A percentile compares a stretch with the other conserved stretches of the same genome.
phyloP scores from a whole-genome alignment of 2,797 vertebrate genomes.

The Garrulus glandarius region DNA sequence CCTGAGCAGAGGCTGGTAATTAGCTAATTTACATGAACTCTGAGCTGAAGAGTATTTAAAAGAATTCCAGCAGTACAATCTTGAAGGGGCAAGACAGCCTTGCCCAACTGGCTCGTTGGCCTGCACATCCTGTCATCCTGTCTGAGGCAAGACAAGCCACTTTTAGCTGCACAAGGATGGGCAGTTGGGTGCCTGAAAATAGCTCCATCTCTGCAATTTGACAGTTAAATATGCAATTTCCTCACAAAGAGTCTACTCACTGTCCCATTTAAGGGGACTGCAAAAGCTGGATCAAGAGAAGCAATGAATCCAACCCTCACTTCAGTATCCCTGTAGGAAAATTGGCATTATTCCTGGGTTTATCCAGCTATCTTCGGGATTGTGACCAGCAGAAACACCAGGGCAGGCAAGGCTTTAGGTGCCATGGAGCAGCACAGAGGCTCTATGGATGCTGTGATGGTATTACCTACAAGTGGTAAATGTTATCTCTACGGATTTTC shows the following conservation, averaged over 20 bases:
- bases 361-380: not conserved
- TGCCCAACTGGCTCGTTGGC: not conserved
- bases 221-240: constrained; percentile 5
- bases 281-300: not conserved
- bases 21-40: constrained; percentile 44
- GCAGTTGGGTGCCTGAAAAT: not conserved
- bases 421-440: not conserved
- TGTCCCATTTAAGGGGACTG: not conserved
- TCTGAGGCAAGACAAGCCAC: not conserved
- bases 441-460: not conserved
- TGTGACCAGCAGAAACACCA: not conserved
- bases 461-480: not conserved
- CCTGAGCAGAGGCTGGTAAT: constrained; percentile 25
- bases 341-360: not conserved
- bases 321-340: not conserved
- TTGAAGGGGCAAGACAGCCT: not conserved
- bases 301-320: not conserved
- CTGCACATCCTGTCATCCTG: not conserved
- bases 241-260: constrained; percentile 18
- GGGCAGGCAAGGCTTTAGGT: not conserved
- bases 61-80: not conserved
- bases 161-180: not conserved
- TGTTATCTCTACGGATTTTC: not conserved
- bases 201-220: constrained; percentile 15
- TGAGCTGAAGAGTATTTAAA: constrained; percentile 16